Evolutionary conservation across 2,888 invertebrate species (phyloP).

Genomic region (Eulithis testata): DNA sequence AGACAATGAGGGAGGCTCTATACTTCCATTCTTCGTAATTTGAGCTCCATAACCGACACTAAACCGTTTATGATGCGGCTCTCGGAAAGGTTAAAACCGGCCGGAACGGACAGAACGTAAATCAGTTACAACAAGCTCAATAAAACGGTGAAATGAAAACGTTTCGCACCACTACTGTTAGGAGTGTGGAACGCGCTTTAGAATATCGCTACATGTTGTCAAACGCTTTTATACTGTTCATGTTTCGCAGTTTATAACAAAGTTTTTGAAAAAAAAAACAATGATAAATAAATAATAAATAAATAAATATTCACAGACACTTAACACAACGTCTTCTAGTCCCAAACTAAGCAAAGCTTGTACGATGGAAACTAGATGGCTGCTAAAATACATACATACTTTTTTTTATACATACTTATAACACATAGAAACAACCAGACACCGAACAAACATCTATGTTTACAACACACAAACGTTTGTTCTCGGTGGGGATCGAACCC

Average conservation of each 20-base stretch:
- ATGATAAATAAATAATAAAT: too few relatives aligned
- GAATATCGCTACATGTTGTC: slow-evolving; percentile 41
- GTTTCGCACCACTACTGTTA: slow-evolving; percentile 53
- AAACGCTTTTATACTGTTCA: slow-evolving; percentile 34
- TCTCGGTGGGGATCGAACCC: too few relatives aligned
- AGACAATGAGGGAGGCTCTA: slow-evolving; percentile 73
- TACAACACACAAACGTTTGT: too few relatives aligned
- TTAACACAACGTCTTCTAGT: too few relatives aligned
- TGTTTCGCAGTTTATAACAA: slow-evolving; percentile 3
- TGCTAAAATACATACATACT: too few relatives aligned
- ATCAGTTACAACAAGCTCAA: slow-evolving; percentile 66
- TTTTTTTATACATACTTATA: too few relatives aligned
- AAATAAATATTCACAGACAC: too few relatives aligned
- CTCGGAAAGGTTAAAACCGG: slow-evolving; percentile 75
- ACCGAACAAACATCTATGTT: too few relatives aligned
- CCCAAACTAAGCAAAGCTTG: too few relatives aligned
- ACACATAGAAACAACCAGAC: too few relatives aligned
- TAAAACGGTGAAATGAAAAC: slow-evolving; percentile 64
- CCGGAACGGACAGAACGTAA: slow-evolving; percentile 69
- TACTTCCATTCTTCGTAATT: slow-evolving; percentile 77
- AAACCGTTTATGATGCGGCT: slow-evolving; percentile 80
- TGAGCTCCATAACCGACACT: slow-evolving; percentile 76
- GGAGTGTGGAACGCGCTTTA: slow-evolving; percentile 50
- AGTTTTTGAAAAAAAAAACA: neutral
- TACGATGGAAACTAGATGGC: too few relatives aligned